Evolutionary conservation across 2,888 invertebrate genomes (phyloP).

Genomic region (Cetonia aurata): DNA sequence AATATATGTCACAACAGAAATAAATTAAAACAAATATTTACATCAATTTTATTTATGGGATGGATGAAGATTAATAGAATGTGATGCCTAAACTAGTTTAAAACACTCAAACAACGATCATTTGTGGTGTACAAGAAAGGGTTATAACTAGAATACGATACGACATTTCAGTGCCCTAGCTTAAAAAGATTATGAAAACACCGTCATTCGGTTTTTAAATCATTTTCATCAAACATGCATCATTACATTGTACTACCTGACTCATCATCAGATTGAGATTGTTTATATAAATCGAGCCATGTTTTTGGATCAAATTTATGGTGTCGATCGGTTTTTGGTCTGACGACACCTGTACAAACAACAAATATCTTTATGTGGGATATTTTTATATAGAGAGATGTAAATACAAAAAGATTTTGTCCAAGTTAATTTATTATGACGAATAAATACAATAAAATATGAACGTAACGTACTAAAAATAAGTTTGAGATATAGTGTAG

Average conservation of each 20-base stretch:
- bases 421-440: too few relatives aligned
- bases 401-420: background rate
- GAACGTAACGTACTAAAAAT: constrained; percentile 16
- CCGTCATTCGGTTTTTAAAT: constrained; percentile 24
- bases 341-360: constrained; percentile 46
- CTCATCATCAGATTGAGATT: constrained; percentile 37
- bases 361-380: constrained; percentile 3
- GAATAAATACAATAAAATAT: too few relatives aligned
- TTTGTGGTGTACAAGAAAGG: background rate
- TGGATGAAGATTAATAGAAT: background rate
- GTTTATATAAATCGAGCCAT: constrained; percentile 61
- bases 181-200: background rate
- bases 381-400: background rate
- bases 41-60: background rate
- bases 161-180: background rate
- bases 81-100: background rate
- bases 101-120: background rate
- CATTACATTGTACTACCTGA: constrained; percentile 39
- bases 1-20: background rate
- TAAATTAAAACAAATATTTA: constrained; percentile 2
- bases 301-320: constrained; percentile 61
- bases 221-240: constrained; percentile 24
- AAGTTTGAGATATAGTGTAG: background rate
- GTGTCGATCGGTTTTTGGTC: constrained; percentile 56
- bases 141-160: background rate